phyloP scores from a whole-genome alignment of 2,888 invertebrate genomes.

The Frankliniella intonsa region DNA sequence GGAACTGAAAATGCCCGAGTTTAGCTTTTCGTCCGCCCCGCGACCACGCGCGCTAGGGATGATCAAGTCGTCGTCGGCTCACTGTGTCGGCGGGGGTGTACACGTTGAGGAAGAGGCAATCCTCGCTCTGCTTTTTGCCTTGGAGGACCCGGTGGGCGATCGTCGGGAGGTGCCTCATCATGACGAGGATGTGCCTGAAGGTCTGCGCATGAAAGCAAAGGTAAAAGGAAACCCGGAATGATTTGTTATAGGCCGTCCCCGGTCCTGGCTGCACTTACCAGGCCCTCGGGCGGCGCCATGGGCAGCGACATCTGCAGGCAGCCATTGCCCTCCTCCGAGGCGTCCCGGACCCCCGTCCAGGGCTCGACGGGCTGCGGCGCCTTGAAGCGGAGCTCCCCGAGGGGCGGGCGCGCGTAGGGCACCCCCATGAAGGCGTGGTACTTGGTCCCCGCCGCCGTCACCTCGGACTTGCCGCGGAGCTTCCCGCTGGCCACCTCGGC shows the following conservation, averaged over 20 bases:
- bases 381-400: constrained; percentile 77
- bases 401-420: constrained; percentile 87
- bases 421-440: constrained; percentile 73
- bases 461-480: neutral
- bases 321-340: neutral
- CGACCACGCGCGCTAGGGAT: too few species aligned
- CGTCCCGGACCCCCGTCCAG: neutral
- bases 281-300: neutral
- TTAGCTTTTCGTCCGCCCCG: neutral
- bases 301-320: neutral
- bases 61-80: too few species aligned
- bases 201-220: neutral
- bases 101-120: constrained; percentile 87
- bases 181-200: neutral
- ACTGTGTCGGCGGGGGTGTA: constrained; percentile 62
- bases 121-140: constrained; percentile 60
- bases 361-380: neutral
- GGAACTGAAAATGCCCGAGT: neutral
- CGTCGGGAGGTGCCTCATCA: neutral
- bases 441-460: neutral
- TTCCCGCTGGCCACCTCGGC: neutral
- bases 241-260: too few species aligned
- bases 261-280: neutral
- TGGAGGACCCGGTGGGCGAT: neutral
- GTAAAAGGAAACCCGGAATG: neutral